Base-by-base conservation (phyloP, 2,113 vertebrate species). In the Vidua macroura region DNA sequence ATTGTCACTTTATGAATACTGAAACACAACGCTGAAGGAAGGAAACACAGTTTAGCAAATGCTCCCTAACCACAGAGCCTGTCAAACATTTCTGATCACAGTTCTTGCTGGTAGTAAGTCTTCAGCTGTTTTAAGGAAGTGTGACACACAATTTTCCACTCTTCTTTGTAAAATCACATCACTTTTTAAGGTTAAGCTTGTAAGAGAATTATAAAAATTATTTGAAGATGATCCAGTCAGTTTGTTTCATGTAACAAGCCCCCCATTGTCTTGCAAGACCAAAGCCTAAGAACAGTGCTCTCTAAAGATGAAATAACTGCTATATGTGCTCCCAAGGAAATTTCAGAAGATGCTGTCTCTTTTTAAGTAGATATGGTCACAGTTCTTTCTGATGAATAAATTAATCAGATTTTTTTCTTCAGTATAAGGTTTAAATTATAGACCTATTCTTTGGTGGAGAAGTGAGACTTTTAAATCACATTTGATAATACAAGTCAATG, bases 71-170 rank as follows among this genome's bases (percentile, higher is more conserved):
- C 27, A 68, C 8, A 0, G 43, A 78, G 80, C 31, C 64, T 78
- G 77, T 84, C 80, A 95, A 92, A 92, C 28, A 14, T 55, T 95
- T 75, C 74, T 68, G n/a, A 92, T 85, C 73, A 53, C 51, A 91
- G 81, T 25, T 91, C 74, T 79, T 46, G 14, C 86, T 93, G 53
- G 58, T 62, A 88, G 83, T 68, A 76, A 86, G 37, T 66, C 41
- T 93, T 89, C 66, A 92, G 69, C 53, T 93, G 41, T 73, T 95
- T 79, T 62, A 76, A 69, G 73, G 33, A 83, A 86, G 39, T n/a
- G 37, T 82, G 74, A 79, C 77, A 46, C 20, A 35, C 4, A 53
- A 56, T 95, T 91, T 95, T 79, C 62, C 21, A 53, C 25, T 92
- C 31, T 70, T 78, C 48, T 81, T 52, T 88, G 20, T 41, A 79